Conservation (phyloP, 2,888 invertebrate species). For the Pseudanteris insignis region DNA sequence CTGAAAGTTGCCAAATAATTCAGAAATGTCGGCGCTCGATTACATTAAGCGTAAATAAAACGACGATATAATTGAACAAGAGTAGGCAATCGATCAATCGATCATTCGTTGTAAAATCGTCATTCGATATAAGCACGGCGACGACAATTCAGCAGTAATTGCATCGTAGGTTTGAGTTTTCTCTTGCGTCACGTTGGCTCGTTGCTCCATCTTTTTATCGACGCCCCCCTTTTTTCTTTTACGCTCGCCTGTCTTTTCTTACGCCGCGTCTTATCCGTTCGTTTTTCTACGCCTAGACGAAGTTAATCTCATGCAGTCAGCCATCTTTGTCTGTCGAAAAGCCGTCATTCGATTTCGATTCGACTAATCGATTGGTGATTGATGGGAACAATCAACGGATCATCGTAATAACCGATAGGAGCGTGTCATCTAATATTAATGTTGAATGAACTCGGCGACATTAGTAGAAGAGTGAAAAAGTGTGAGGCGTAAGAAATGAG, state of each 20-base stretch:
- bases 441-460: too few relatives aligned
- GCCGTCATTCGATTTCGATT: conserved; percentile 2
- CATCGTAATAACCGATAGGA: too few relatives aligned
- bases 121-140: too few relatives aligned
- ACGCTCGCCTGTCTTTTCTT: conserved; percentile 9
- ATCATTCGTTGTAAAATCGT: conserved; percentile 5
- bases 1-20: too few relatives aligned
- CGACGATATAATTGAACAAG: neutral
- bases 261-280: neutral
- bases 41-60: neutral
- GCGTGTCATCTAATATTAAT: too few relatives aligned
- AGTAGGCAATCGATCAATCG: conserved; percentile 2
- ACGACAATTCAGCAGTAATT: conserved; percentile 25
- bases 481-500: neutral
- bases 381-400: neutral
- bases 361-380: neutral
- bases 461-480: too few relatives aligned
- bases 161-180: conserved; percentile 33
- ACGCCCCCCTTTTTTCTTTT: conserved; percentile 15
- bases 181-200: conserved; percentile 30
- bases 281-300: conserved; percentile 26
- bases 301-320: conserved; percentile 40
- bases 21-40: too few relatives aligned
- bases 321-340: conserved; percentile 40
- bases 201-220: conserved; percentile 32